Evolutionary conservation across 2,888 invertebrate species (phyloP), one percentile per base, ranked within the genome.

Genomic region (Cartodere bifasciata): DNA sequence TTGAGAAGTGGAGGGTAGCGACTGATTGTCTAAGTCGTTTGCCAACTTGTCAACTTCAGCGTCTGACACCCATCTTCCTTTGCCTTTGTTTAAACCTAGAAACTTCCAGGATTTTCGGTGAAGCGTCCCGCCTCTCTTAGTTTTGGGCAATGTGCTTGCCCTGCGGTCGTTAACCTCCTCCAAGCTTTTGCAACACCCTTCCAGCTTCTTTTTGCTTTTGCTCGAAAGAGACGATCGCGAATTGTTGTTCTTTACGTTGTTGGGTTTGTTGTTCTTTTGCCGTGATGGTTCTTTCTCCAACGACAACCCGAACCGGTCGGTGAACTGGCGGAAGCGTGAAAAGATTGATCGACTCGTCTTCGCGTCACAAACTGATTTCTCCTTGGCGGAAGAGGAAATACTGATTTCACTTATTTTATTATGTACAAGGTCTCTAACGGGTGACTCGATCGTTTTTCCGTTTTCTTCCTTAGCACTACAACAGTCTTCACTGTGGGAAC

Each of bases 221-320:
- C 36, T 36, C 7, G 44, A 29, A 21, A 32, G 41, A 12, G 41
- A 35, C 15, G 23, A 41, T 11, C 42, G 36, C 29, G 43, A 47
- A 39, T 51, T 54, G 39, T 54, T 52, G 32, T 53, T 54, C 33
- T 51, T 52, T 7, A 46, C 28, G 5, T 45, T 40, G 22, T 42
- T 39, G 14, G 38, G 28, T 34, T 44, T 49, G 2, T 41, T 28
- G 14, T 34, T 38, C 40, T 50, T 54, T 12, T 42, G 32, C n/a
- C n/a, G n/a, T 34, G 47, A 49, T 4, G 56, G 40, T 10, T 64
- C 65, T 38, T 55, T 61, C 30, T 64, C 65, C 37, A 64, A 56
- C 23, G 65, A 65, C 34, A 65, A 56, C 35, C 63, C 61, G 37
- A 68, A 49, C 12, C 66, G 56, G 45, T 70, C 69, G 3, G 70